These are phyloP conservation scores for Drosophila atripex DNA, from an alignment of 2,888 invertebrate species.

Conservation along the genomic window DNA sequence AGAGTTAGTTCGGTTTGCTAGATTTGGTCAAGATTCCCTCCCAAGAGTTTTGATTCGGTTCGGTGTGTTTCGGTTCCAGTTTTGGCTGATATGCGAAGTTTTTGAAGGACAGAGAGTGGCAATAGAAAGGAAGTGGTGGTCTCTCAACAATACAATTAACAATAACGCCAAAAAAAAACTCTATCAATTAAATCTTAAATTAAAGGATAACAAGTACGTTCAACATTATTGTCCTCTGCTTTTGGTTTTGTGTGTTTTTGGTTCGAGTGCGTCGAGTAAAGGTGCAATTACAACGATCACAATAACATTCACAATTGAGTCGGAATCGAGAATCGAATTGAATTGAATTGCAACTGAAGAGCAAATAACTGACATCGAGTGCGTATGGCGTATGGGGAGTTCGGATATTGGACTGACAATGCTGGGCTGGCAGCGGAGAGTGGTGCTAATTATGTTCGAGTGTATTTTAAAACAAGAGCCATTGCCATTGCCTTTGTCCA, in stretches of 20 bases:
- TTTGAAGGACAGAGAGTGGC: constrained; percentile 14
- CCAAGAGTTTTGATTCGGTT: constrained; percentile 25
- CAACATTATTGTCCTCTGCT: constrained; percentile 72
- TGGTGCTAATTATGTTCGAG: constrained; percentile 8
- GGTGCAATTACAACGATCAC: constrained; percentile 41
- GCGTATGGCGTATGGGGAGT: constrained; percentile 6
- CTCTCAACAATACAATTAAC: constrained; percentile 58
- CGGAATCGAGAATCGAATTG: constrained; percentile 4
- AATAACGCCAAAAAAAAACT: constrained; percentile 37
- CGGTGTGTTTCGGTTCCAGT: constrained; percentile 39
- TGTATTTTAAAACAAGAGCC: constrained; percentile 29
- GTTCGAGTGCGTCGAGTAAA: constrained; percentile 30
- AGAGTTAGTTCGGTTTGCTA: constrained; percentile 58
- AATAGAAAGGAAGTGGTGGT: constrained; percentile 4
- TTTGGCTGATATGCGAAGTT: constrained; percentile 50
- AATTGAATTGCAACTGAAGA: constrained; percentile 27
- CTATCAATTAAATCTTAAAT: constrained; percentile 52
- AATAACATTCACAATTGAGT: constrained; percentile 15
- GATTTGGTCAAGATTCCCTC: constrained; percentile 52
- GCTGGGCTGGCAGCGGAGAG: constrained; percentile 17
- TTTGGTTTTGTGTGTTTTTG: constrained; percentile 27
- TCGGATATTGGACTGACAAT: constrained; percentile 8
- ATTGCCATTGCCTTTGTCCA: constrained; percentile 29
- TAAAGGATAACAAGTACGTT: constrained; percentile 60
- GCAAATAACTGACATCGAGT: constrained; percentile 33